Percentiles rank a stretch among this genome's conserved stretches.
Evolutionary conservation across 1,140 invertebrate genomes (phyloP).

Genomic region (Frieseomelitta varia): DNA sequence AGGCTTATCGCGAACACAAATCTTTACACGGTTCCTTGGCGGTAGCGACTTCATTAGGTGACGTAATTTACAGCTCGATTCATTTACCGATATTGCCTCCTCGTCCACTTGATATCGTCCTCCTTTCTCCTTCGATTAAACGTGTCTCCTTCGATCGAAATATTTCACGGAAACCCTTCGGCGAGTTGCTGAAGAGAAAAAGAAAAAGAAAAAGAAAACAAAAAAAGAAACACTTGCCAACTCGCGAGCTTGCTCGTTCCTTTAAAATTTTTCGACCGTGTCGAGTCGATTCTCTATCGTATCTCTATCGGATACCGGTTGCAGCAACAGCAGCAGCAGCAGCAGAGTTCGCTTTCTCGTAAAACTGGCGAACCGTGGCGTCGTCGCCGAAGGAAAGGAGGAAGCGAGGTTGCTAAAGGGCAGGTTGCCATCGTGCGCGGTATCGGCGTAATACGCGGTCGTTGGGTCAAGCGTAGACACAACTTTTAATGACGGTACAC

Average conservation of each 20-base stretch:
- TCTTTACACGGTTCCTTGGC: slow-evolving; percentile 65
- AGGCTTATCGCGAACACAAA: slow-evolving; percentile 62
- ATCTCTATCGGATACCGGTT: slow-evolving; percentile 23
- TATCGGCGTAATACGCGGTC: slow-evolving; percentile 56
- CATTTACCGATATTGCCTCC: slow-evolving; percentile 43
- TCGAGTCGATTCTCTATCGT: slow-evolving; percentile 29
- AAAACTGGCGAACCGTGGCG: slow-evolving; percentile 54
- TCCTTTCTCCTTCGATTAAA: background rate
- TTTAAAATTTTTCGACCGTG: background rate
- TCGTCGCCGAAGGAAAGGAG: slow-evolving; percentile 25
- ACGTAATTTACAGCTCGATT: slow-evolving; percentile 72
- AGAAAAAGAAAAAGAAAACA: too few relatives aligned
- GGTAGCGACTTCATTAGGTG: slow-evolving; percentile 76
- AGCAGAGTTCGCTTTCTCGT: slow-evolving; percentile 49
- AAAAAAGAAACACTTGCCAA: too few relatives aligned
- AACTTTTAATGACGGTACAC: slow-evolving; percentile 57
- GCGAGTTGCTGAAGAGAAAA: background rate
- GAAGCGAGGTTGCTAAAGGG: slow-evolving; percentile 41
- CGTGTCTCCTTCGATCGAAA: too few relatives aligned
- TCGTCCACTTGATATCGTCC: background rate
- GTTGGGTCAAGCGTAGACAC: slow-evolving; percentile 57
- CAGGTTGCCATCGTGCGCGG: slow-evolving; percentile 37
- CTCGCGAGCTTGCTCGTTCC: background rate
- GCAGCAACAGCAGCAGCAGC: too few relatives aligned
- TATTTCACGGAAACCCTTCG: slow-evolving; percentile 38